Evolutionary conservation across 2,888 invertebrate species (phyloP).

Genomic region (Linnaemya tessellans): DNA sequence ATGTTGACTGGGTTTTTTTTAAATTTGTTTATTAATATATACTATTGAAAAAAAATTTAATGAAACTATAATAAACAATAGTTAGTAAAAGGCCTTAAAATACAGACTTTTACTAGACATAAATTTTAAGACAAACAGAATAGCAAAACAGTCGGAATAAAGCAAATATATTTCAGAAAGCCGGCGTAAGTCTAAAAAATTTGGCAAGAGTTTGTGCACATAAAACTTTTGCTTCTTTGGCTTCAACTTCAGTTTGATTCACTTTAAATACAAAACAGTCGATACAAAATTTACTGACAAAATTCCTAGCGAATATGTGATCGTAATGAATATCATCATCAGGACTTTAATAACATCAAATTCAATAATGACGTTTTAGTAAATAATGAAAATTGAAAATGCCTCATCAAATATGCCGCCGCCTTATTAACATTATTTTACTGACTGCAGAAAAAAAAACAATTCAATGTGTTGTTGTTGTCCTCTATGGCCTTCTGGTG

Average conservation of each 20-base stretch:
- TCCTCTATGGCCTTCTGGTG: conserved; percentile 40
- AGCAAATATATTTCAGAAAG: background rate
- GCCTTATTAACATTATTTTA: conserved; percentile 72
- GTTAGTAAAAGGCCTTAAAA: too few species aligned
- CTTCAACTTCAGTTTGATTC: too few species aligned
- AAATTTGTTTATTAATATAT: too few species aligned
- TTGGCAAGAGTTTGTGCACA: background rate
- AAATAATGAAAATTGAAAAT: conserved; percentile 61
- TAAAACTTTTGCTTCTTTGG: too few species aligned
- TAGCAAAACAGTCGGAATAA: background rate
- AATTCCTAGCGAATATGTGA: background rate
- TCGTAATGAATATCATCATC: background rate
- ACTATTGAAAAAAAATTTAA: too few species aligned
- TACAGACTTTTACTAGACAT: too few species aligned
- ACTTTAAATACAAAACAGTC: background rate
- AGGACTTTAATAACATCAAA: background rate
- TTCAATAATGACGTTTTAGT: conserved; percentile 9
- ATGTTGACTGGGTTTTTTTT: too few species aligned
- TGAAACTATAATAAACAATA: too few species aligned
- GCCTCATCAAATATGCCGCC: conserved; percentile 70
- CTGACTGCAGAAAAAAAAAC: conserved; percentile 57
- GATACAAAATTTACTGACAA: background rate
- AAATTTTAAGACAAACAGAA: background rate
- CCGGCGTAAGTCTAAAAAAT: background rate
- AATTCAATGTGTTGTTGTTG: conserved; percentile 55